Evolutionary conservation across 2,888 invertebrate species (phyloP).

Genomic region (Heteropelma amictum): DNA sequence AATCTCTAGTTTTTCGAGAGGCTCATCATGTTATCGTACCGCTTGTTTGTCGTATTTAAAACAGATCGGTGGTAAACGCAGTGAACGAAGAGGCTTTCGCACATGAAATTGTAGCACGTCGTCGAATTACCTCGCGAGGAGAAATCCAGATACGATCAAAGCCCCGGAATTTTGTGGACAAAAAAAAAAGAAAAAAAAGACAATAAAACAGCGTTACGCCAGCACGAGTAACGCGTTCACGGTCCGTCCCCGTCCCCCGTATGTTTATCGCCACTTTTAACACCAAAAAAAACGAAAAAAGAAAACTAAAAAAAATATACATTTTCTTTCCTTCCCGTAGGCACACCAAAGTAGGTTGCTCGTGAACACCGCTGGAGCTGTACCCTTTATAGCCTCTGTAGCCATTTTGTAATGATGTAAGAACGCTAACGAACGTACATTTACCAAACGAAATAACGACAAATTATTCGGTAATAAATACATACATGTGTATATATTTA

Average conservation of each 20-base stretch:
- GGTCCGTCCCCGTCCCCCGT: conserved; percentile 58
- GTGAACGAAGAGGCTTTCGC: too few species aligned
- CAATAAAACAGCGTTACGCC: not conserved
- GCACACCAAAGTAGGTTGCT: conserved; percentile 77
- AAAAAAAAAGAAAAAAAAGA: not conserved
- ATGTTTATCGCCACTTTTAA: conserved; percentile 63
- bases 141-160: too few species aligned
- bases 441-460: conserved; percentile 8
- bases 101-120: too few species aligned
- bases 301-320: conserved; percentile 45
- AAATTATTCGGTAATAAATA: too few species aligned
- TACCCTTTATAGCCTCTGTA: conserved; percentile 69
- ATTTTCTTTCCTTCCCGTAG: conserved; percentile 71
- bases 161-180: too few species aligned
- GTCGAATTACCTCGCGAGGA: too few species aligned
- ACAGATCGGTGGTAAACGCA: too few species aligned
- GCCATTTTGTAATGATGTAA: conserved; percentile 64
- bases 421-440: conserved; percentile 40
- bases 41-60: too few species aligned
- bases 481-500: too few species aligned
- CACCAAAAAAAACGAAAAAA: conserved; percentile 39
- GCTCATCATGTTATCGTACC: too few species aligned
- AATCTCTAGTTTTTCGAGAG: too few species aligned
- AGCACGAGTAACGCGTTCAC: conserved; percentile 50
- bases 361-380: conserved; percentile 76